Percentiles rank a stretch among this genome's conserved stretches.
Evolutionary conservation across 2,113 vertebrate genomes (phyloP).

Genomic region (Symphodus melops): DNA sequence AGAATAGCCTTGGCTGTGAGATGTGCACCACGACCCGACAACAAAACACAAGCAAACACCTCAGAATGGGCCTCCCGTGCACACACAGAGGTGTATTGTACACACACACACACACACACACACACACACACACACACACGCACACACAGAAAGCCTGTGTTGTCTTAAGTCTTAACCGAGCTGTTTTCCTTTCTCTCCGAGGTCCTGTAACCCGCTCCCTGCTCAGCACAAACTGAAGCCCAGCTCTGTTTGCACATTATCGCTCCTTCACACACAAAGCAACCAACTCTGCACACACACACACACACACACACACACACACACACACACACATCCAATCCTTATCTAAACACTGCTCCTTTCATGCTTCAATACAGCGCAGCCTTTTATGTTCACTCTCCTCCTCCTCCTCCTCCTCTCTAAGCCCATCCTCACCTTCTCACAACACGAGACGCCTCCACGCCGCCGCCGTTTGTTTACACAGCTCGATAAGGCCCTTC

Average conservation of each 20-base stretch:
- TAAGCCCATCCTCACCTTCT: slow-evolving; percentile 30
- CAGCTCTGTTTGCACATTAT: slow-evolving; percentile 50
- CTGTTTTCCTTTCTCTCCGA: slow-evolving; percentile 76
- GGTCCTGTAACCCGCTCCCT: slow-evolving; percentile 56
- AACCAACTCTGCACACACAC: background rate
- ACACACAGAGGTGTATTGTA: slow-evolving; percentile 57
- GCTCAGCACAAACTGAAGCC: slow-evolving; percentile 59
- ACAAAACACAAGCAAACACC: slow-evolving; percentile 33
- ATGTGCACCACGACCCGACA: slow-evolving; percentile 6
- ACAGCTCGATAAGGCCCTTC: slow-evolving; percentile 47
- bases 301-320: slow-evolving; percentile 21
- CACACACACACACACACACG: slow-evolving; percentile 28
- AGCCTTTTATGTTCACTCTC: slow-evolving; percentile 25
- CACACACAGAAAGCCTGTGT: slow-evolving; percentile 69
- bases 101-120: slow-evolving; percentile 32
- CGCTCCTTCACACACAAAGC: slow-evolving; percentile 33
- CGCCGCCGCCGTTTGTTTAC: slow-evolving; percentile 49
- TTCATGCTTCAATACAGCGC: slow-evolving; percentile 13
- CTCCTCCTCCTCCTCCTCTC: slow-evolving; percentile 6
- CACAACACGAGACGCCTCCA: slow-evolving; percentile 27
- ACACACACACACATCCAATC: slow-evolving; percentile 14
- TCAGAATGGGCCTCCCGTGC: slow-evolving; percentile 21
- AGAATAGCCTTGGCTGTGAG: slow-evolving; percentile 43
- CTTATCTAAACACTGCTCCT: slow-evolving; percentile 48
- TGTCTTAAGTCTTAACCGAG: slow-evolving; percentile 69